phyloP scores from a whole-genome alignment of 2,888 invertebrate species.

The Cacoxenus indagator region DNA sequence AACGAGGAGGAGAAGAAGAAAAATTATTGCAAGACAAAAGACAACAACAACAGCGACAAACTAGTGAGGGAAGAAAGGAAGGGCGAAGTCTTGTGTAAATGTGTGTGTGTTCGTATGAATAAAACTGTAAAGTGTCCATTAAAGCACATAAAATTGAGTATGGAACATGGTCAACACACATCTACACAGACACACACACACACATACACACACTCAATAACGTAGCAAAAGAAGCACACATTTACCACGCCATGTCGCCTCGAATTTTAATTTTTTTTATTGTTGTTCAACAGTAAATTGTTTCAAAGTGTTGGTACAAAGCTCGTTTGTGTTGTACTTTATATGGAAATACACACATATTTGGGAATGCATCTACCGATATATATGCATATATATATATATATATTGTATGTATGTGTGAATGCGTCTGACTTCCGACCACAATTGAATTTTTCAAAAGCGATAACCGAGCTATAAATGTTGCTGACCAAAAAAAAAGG shows the following conservation, averaged over 20 bases:
- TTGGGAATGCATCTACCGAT: neutral
- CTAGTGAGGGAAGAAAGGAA: neutral
- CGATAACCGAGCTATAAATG: conserved; percentile 63
- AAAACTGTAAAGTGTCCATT: conserved; percentile 30
- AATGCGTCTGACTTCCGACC: conserved; percentile 63
- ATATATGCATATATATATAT: neutral
- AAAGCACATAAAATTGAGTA: neutral
- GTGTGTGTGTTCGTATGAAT: conserved; percentile 1
- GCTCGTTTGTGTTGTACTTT: conserved; percentile 17
- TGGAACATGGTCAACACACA: neutral
- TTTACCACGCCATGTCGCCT: conserved; percentile 35
- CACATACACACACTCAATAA: neutral
- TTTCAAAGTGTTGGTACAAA: conserved; percentile 15
- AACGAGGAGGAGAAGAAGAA: neutral
- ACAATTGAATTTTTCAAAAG: conserved; percentile 65
- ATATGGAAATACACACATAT: conserved; percentile 13
- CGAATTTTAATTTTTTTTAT: conserved; percentile 62
- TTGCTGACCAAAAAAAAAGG: conserved; percentile 35
- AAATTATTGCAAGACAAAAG: neutral
- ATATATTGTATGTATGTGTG: conserved; percentile 45
- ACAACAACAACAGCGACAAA: neutral
- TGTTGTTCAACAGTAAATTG: conserved; percentile 18
- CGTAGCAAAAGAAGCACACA: neutral
- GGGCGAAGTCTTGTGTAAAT: neutral
- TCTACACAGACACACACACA: neutral